Base-by-base conservation (phyloP, 2,113 vertebrate species). In the Platycercus adscitus region DNA sequence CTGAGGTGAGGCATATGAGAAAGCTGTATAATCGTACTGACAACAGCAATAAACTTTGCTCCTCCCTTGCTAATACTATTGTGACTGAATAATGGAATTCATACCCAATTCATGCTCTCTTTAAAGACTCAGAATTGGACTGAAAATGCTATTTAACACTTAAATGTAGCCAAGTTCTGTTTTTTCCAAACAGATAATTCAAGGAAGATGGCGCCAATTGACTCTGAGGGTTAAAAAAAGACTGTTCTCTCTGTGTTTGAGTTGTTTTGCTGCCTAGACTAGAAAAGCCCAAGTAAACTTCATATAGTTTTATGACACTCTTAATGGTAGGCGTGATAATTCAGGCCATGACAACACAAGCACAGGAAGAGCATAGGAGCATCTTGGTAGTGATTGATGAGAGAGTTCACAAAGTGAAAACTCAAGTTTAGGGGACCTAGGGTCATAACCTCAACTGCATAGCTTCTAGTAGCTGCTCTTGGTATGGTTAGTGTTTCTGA, bases 151-250 rank as follows among this genome's bases (percentile, higher is more conserved):
- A 20, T 84, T 93, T 86, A 78, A 52, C 50, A 35, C 41, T 61
- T 84, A 72, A 76, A 84, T 78, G 33, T 47, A 79, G 80, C 10
- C 64, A 75, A 23, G 39, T 91, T 56, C 33, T 92, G 1, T 16
- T 26, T 37, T 84, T 73, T 46, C 4, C 69, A 43, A 58, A 63
- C 20, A 50, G 21, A 10, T 60, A 69, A 66, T 61, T 88, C 26
- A 72, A 50, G 18, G 53, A 35, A 79, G 24, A 44, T 60, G 29
- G 17, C 28, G 4, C 14, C 25, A 73, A 12, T 58, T 70, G 72
- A 49, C 11, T 35, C 0, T 5, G 19, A 1, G 5, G 4, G 0
- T 2, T 1, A 1, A 0, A 6, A 6, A 5, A 46, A 55, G 31
- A 8, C 13, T 39, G 2, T 31, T 88, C 15, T 58, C 17, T 84